These are phyloP conservation scores for Chloroclystis v-ata DNA, from an alignment of 2,888 invertebrate genomes.

Conservation along the genomic window DNA sequence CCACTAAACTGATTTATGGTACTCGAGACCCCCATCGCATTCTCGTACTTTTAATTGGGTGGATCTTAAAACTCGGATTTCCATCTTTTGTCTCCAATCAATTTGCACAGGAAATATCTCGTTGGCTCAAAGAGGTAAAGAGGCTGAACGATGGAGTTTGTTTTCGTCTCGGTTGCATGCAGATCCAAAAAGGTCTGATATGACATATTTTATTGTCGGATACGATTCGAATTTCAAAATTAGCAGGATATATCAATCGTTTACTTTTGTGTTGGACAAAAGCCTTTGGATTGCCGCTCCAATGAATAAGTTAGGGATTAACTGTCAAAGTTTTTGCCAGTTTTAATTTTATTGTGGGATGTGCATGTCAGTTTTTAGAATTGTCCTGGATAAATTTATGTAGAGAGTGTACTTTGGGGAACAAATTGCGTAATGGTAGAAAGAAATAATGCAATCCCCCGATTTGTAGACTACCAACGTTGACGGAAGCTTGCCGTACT, in stretches of 20 bases:
- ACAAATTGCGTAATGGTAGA: slow-evolving; percentile 22
- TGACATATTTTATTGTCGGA: slow-evolving; percentile 70
- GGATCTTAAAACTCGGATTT: slow-evolving; percentile 57
- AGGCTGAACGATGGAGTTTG: slow-evolving; percentile 37
- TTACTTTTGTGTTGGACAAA: slow-evolving; percentile 30
- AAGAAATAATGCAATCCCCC: slow-evolving; percentile 17
- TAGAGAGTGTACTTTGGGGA: slow-evolving; percentile 18
- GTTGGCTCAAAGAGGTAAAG: slow-evolving; percentile 46
- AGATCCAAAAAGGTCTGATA: slow-evolving; percentile 58
- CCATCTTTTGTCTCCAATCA: slow-evolving; percentile 55
- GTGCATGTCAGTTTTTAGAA: slow-evolving; percentile 37
- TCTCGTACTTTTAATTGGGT: slow-evolving; percentile 62
- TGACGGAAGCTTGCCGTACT: slow-evolving; percentile 5
- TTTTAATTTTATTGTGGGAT: slow-evolving; percentile 35
- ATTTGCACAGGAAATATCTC: slow-evolving; percentile 62
- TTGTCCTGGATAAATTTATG: slow-evolving; percentile 18
- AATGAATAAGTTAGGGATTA: slow-evolving; percentile 37
- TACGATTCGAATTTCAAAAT: slow-evolving; percentile 62
- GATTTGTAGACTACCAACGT: slow-evolving; percentile 14
- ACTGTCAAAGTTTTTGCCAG: slow-evolving; percentile 29
- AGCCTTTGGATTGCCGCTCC: slow-evolving; percentile 34
- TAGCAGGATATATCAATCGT: slow-evolving; percentile 76
- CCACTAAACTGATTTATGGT: slow-evolving; percentile 56
- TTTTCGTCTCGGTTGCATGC: slow-evolving; percentile 63
- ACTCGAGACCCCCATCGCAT: slow-evolving; percentile 64